Evolutionary conservation across 2,888 invertebrate genomes (phyloP), one percentile per base, ranked within the genome.

Genomic region (Xestia ashworthii): DNA sequence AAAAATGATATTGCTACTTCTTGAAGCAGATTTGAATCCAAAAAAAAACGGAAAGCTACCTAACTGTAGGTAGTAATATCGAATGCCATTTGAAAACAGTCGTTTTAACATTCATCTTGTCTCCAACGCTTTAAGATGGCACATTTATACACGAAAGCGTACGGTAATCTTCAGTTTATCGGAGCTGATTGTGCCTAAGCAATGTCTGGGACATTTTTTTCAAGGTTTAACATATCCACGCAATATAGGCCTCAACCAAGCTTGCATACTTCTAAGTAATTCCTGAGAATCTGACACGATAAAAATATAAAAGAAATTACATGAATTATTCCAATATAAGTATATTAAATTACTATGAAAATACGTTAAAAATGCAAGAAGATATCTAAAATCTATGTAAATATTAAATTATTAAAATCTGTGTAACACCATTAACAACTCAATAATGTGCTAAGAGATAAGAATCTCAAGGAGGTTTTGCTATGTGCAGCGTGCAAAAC

Each of bases 171-270:
- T 5, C 19, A 62, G 19, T 76, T 68, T 53, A 77, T 62, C 75
- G 73, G 60, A 38, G 70, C 50, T 80, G 73, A 80, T 76, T 83
- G 67, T 69, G 38, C 77, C 72, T 65, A 74, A 82, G 69, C 48
- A 46, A 71, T 67, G 50, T 78, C 78, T 55, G 9, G 11, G 19
- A n/a, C 8, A 64, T 55, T 71, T 77, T 2, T 55, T 70, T 46
- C 25, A 65, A 32, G 55, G 19, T n/a, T 71, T 64, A 55, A 32
- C 46, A 71, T 32, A 41, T 65, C 25, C 14, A 32, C 19, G 38
- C 38, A 55, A n/a, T 64, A 70, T 55, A 70, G 41, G 0, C 44
- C 19, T 16, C 2, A 44, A 3, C 32, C 1, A 16, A 75, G 3
- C 19, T 72, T 41, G n/a, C 0, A 38, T 14, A 22, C 1, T 19